A percentile compares a stretch with the other conserved stretches of the same genome.
Conservation (phyloP, 2,888 invertebrate species). For the Troides aeacus region DNA sequence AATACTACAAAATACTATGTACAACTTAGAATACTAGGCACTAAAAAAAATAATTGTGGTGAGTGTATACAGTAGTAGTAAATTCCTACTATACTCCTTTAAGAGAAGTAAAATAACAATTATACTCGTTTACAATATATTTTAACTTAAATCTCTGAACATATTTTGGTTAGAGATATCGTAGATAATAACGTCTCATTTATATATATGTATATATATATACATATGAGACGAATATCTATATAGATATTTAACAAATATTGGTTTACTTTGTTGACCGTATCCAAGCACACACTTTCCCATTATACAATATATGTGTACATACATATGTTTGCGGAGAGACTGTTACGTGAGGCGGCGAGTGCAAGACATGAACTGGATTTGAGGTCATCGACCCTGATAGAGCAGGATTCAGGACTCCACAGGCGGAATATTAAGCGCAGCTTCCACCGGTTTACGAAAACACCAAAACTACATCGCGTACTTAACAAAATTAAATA, state of each 20-base stretch:
- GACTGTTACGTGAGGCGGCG: slow-evolving; percentile 72
- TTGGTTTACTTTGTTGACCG: background rate
- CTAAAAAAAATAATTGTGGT: no score
- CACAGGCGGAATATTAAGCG: slow-evolving; percentile 67
- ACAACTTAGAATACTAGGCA: no score
- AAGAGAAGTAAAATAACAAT: no score
- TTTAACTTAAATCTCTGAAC: no score
- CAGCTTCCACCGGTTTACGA: slow-evolving; percentile 3
- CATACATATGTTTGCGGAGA: slow-evolving; percentile 58
- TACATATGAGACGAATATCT: no score
- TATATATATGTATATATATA: background rate
- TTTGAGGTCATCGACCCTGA: slow-evolving; percentile 69
- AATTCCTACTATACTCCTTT: no score
- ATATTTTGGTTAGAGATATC: no score
- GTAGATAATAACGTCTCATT: background rate
- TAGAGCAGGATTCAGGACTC: slow-evolving; percentile 75
- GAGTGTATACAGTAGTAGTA: no score
- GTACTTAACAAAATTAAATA: no score
- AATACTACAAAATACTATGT: no score
- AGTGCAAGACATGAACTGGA: slow-evolving; percentile 76
- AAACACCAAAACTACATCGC: slow-evolving; percentile 1
- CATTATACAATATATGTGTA: slow-evolving; percentile 33
- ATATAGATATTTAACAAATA: background rate
- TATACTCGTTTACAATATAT: no score
- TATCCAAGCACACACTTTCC: slow-evolving; percentile 2